Conservation (phyloP, 2,113 vertebrate genomes). For the Raja brachyura region DNA sequence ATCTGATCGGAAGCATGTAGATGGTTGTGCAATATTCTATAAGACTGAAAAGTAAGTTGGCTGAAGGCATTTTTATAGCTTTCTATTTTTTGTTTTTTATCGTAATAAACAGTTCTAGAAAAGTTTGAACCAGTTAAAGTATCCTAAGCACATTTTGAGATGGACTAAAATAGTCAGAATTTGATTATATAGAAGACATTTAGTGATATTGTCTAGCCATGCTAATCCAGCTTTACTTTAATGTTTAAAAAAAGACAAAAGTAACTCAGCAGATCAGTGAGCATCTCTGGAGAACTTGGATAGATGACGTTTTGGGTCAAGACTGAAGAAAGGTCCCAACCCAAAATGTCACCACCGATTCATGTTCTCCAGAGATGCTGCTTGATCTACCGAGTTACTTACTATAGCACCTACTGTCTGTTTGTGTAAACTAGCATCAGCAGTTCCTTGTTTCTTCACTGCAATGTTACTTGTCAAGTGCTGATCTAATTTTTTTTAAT, state of each 20-base stretch:
- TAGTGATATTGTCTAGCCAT: background rate
- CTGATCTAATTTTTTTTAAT: background rate
- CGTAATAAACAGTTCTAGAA: background rate
- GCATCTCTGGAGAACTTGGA: too few relatives aligned
- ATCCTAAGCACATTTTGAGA: background rate
- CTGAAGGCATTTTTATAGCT: background rate
- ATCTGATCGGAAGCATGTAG: conserved; percentile 92
- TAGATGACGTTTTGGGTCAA: too few relatives aligned
- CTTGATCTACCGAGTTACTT: too few relatives aligned
- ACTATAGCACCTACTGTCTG: too few relatives aligned
- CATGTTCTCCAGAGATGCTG: too few relatives aligned
- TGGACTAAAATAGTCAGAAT: background rate
- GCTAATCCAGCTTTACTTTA: background rate
- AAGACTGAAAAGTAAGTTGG: conserved; percentile 82
- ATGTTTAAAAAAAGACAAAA: too few relatives aligned
- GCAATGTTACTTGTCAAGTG: too few relatives aligned
- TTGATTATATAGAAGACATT: background rate
- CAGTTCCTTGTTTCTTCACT: background rate
- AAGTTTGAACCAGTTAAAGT: background rate
- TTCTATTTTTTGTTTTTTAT: background rate
- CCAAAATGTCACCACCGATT: too few relatives aligned
- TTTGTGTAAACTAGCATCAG: too few relatives aligned
- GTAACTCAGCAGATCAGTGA: too few relatives aligned
- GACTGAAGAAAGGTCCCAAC: too few relatives aligned
- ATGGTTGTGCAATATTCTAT: conserved; percentile 95